Percentiles rank a stretch among this genome's conserved stretches.
Evolutionary conservation across 1,140 invertebrate species (phyloP).

Genomic region (Diabrotica undecimpunctata): DNA sequence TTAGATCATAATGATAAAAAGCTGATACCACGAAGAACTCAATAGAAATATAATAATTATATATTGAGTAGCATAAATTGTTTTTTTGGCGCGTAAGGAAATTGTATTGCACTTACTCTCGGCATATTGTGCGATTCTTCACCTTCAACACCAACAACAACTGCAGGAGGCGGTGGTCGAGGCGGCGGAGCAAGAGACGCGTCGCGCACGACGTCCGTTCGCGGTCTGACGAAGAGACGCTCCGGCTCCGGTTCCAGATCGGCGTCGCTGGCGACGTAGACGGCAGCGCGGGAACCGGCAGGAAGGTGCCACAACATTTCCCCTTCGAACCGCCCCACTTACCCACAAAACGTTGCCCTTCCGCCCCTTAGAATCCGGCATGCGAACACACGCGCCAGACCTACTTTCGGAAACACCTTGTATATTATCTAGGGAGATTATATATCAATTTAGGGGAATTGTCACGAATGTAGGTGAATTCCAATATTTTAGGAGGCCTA

Average conservation of each 20-base stretch:
- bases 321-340: constrained; percentile 10
- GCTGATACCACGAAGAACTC: no score
- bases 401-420: background rate
- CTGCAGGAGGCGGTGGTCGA: constrained; percentile 35
- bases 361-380: background rate
- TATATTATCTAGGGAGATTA: background rate
- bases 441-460: no score
- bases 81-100: no score
- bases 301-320: constrained; percentile 24
- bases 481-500: no score
- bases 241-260: background rate
- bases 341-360: background rate
- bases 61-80: no score
- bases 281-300: constrained; percentile 36
- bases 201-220: constrained; percentile 23
- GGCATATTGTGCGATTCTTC: constrained; percentile 26
- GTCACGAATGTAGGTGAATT: no score
- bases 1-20: no score
- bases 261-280: constrained; percentile 33
- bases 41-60: no score
- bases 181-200: constrained; percentile 32
- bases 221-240: constrained; percentile 24
- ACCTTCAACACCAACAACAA: constrained; percentile 6
- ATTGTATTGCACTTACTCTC: constrained; percentile 32
- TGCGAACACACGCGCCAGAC: background rate